Evolutionary conservation across 2,113 vertebrate species (phyloP).

Genomic region (Cephalopholis sonnerati): DNA sequence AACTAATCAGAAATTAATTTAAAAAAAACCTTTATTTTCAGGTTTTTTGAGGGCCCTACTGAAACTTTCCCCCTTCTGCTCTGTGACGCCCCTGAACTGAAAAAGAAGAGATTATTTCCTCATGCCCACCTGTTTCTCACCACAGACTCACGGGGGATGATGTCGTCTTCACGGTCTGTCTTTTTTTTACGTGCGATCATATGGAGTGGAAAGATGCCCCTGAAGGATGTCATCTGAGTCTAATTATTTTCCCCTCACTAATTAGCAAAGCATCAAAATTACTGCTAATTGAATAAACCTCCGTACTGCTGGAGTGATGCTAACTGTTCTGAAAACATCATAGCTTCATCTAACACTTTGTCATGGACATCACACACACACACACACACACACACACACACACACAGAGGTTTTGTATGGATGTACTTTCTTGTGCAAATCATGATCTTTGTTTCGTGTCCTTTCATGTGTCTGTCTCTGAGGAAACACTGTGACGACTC

Average conservation of each 20-base stretch:
- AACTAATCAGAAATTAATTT: too few relatives aligned
- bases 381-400: slow-evolving; percentile 1
- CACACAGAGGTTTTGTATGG: not conserved
- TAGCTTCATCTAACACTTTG: slow-evolving; percentile 15
- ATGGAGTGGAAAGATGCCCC: slow-evolving; percentile 54
- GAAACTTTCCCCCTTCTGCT: too few relatives aligned
- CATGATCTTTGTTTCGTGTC: not conserved
- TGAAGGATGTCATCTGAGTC: slow-evolving; percentile 22
- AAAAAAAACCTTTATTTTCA: too few relatives aligned
- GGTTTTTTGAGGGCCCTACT: too few relatives aligned
- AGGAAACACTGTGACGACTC: not conserved
- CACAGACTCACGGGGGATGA: slow-evolving; percentile 18
- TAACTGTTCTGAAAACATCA: slow-evolving; percentile 8
- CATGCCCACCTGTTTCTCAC: slow-evolving; percentile 22
- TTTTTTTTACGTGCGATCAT: slow-evolving; percentile 47
- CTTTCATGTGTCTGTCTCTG: too few relatives aligned
- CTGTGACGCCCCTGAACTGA: too few relatives aligned
- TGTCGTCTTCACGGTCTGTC: slow-evolving; percentile 3
- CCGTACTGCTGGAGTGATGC: not conserved
- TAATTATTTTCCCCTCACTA: slow-evolving; percentile 60
- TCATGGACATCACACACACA: not conserved
- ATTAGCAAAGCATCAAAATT: slow-evolving; percentile 64
- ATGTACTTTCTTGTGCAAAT: not conserved
- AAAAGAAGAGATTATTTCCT: not conserved
- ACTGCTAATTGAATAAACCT: slow-evolving; percentile 61